Evolutionary conservation across 2,113 vertebrate species (phyloP), one percentile per base, ranked within the genome.

Genomic region (Platysteira castanea): DNA sequence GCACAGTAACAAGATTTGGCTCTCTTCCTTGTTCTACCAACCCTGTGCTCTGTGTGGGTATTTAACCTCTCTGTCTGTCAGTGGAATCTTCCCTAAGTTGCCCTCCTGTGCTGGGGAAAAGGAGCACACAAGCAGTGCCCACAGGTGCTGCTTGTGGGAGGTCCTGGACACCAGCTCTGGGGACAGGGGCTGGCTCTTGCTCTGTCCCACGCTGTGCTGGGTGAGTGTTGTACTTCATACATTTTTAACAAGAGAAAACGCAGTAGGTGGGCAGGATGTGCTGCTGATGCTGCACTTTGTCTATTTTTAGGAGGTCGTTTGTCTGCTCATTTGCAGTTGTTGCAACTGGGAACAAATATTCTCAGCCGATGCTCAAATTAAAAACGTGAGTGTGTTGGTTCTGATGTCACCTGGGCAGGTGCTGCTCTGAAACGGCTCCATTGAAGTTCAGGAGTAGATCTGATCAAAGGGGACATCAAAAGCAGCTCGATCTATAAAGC

Each of bases 401-500:
- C 77, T 95, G 69, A 59, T 93, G 78, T 80, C 67, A 78, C 44
- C 53, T 5, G 1, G 59, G 71, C 87, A 95, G 93, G 75, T 90
- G 90, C 54, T 87, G 59, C 79, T 95, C 81, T 86, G 76, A 95
- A 90, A 74, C 26, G 57, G 57, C 31, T 76, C 57, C 46, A 35
- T 11, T 94, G 90, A 95, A 92, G 82, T 79, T 56, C 15, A 37
- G 90, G 70, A 87, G 28, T 15, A 81, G 42, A 60, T 50, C 17
- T 82, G 87, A 97, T 95, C 92, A 94, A 95, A 96, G 94, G 15
- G 61, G 75, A 85, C 82, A 93, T 95, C 92, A 95, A 97, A 96
- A 76, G 78, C 77, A 64, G 76, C 42, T 11, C 18, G 42, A 91
- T 96, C 96, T 44, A 90, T 96, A 91, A 85, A 91, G 82, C 78